These are phyloP conservation scores for Cheilinus undulatus DNA, from an alignment of 2,113 vertebrate species.

Conservation along the genomic window DNA sequence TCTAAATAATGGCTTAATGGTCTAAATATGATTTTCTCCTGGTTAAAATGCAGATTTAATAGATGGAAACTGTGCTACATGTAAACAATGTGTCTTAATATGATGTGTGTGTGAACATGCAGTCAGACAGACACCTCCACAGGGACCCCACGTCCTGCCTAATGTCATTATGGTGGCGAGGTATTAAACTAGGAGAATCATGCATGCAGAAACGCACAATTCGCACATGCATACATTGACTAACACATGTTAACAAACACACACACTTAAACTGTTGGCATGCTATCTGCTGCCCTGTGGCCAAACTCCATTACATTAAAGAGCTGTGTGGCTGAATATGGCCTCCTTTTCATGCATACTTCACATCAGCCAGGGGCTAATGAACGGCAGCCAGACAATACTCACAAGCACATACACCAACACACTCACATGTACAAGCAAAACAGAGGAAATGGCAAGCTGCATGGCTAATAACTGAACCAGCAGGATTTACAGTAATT, in stretches of 20 bases:
- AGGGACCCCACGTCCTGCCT: background rate
- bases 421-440: conserved; percentile 17
- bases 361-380: conserved; percentile 26
- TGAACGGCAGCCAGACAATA: conserved; percentile 18
- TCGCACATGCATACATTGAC: conserved; percentile 3
- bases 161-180: background rate
- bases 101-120: background rate
- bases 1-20: conserved; percentile 36
- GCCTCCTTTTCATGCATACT: conserved; percentile 27
- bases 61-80: background rate
- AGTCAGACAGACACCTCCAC: background rate
- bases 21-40: conserved; percentile 4
- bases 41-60: conserved; percentile 5
- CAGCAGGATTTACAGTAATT: conserved; percentile 14
- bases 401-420: background rate
- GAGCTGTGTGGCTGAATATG: conserved; percentile 22
- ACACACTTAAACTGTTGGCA: conserved; percentile 8
- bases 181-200: conserved; percentile 6
- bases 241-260: background rate
- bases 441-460: conserved; percentile 19
- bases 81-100: background rate
- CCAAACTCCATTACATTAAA: conserved; percentile 30
- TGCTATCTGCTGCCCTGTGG: background rate
- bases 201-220: background rate
- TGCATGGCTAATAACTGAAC: conserved; percentile 9